These are phyloP conservation scores for Erpetoichthys calabaricus DNA, from an alignment of 2,797 vertebrate genomes.

Conservation along the genomic window DNA sequence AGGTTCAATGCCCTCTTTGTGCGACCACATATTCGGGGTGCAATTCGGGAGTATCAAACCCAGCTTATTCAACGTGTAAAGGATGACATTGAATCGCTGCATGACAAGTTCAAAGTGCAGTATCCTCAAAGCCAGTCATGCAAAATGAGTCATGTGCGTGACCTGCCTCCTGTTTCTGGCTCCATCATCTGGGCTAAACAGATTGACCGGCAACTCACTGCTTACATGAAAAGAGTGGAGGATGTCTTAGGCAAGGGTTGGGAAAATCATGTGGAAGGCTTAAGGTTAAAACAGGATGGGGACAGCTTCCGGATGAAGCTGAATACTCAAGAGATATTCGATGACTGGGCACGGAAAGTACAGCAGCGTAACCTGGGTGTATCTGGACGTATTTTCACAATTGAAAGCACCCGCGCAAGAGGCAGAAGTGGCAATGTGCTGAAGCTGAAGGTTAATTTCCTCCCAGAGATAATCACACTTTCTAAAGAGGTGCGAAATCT, in stretches of 20 bases:
- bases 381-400: constrained; percentile 93
- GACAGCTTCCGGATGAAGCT: constrained; percentile 98
- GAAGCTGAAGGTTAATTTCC: constrained; percentile 94
- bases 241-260: constrained; percentile 95
- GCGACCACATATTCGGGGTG: constrained; percentile 89
- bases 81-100: constrained; percentile 92
- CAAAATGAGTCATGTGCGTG: constrained; percentile 96
- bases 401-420: constrained; percentile 81
- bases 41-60: constrained; percentile 93
- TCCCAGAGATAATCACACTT: constrained; percentile 94
- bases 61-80: constrained; percentile 96
- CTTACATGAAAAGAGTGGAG: constrained; percentile 97
- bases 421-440: constrained; percentile 82
- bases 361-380: constrained; percentile 96
- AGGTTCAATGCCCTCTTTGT: constrained; percentile 94
- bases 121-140: constrained; percentile 96
- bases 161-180: constrained; percentile 86
- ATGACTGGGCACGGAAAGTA: constrained; percentile 95
- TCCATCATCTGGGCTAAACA: constrained; percentile 99
- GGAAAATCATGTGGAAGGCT: constrained; percentile 96
- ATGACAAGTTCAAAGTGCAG: constrained; percentile 98
- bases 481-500: constrained; percentile 97
- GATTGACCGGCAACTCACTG: constrained; percentile 92
- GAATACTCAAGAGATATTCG: constrained; percentile 98
- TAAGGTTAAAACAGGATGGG: constrained; percentile 97